Evolutionary conservation across 2,888 invertebrate genomes (phyloP), one percentile per base, ranked within the genome.

Genomic region (Stenotaenia linearis): DNA sequence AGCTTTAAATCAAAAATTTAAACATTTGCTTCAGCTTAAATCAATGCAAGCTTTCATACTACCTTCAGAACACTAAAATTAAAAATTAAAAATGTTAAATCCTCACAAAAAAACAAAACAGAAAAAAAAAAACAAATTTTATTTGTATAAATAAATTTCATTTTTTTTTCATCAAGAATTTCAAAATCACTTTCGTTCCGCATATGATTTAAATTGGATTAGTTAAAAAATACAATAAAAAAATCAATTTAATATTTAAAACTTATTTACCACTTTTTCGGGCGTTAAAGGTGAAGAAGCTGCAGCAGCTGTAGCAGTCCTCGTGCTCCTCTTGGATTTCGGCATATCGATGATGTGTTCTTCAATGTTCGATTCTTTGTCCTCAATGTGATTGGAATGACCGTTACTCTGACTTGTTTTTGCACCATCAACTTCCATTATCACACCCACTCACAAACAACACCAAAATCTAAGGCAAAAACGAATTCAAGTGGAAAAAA

Each of bases 361-460:
- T 35, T 77, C 37, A 37, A 23, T 61, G 25, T 61, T 61, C 61
- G 61, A 61, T 28, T 61, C 61, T 61, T 61, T 61, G 61, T 75
- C 75, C 37, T 77, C 45, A 23, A 77, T 40, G 45, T 77, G 77
- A 45, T 77, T 77, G 21, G 77, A 77, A 45, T 77, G 77, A 40
- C 77, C 77, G 37, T 77, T 77, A 21, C 40, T 77, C 15, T 77
- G 77, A 37, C 15, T 23, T 23, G 77, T 77, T 77, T 37, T 40
- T 18, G 21, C 37, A 77, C 32, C 77, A 40, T 37, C 37, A 23
- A 28, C 77, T 40, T 77, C 77, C 45, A 40, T 77, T 37, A 37
- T 75, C 75, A 75, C 75, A 75, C 61, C 61, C 23, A 75, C 75
- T 4, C 32, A 35, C 10, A 75, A 35, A 32, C 15, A 18, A 30